Evolutionary conservation across 2,888 invertebrate species (phyloP).

Genomic region (Drosophila putrida): DNA sequence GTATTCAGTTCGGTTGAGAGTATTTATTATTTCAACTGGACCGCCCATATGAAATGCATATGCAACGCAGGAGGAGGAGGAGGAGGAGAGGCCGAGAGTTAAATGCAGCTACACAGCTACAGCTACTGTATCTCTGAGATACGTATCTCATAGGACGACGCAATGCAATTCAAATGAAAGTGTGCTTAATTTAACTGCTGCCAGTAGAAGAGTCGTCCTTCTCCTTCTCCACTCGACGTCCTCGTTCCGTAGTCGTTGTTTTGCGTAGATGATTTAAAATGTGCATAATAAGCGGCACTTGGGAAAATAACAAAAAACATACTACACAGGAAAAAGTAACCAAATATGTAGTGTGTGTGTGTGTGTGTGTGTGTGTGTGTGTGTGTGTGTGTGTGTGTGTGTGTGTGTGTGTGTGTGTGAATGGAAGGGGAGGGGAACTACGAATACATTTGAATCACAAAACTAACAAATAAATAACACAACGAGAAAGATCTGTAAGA

Average conservation of each 20-base stretch:
- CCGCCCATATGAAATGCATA: conserved; percentile 50
- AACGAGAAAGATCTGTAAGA: conserved; percentile 64
- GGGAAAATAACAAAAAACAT: conserved; percentile 47
- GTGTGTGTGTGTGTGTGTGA: conserved; percentile 11
- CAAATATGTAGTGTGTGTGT: conserved; percentile 33
- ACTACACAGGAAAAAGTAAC: conserved; percentile 28
- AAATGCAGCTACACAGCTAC: conserved; percentile 10
- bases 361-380: conserved; percentile 14
- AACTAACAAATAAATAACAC: conserved; percentile 81
- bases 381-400: conserved; percentile 12
- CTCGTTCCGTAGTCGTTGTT: conserved; percentile 44
- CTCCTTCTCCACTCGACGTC: conserved; percentile 1
- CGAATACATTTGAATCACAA: conserved; percentile 79
- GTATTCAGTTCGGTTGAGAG: background rate
- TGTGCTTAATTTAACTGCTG: conserved; percentile 77
- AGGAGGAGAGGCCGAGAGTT: conserved; percentile 7
- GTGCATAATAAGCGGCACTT: conserved; percentile 80
- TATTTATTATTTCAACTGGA: conserved; percentile 26
- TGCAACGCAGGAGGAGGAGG: conserved; percentile 57
- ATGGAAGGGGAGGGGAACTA: background rate
- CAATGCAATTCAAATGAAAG: conserved; percentile 60
- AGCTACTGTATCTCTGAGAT: conserved; percentile 49
- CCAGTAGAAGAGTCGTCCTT: conserved; percentile 36
- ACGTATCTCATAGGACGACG: background rate
- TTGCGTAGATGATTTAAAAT: conserved; percentile 79